phyloP scores from a whole-genome alignment of 2,888 invertebrate genomes.

The Cryptocephalus primarius region DNA sequence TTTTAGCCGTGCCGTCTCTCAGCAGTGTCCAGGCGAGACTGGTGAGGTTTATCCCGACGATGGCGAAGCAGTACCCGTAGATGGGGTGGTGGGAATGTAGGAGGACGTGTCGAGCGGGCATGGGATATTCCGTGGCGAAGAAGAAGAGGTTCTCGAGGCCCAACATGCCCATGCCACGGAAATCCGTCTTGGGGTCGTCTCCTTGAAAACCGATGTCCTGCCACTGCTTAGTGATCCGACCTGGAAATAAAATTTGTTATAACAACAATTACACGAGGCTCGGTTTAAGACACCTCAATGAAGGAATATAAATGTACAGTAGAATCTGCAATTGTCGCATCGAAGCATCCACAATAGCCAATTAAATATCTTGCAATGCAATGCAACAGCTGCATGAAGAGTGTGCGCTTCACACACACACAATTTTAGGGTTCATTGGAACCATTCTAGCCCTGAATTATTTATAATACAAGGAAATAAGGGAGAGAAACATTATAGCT shows the following conservation, averaged over 20 bases:
- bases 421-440: no score
- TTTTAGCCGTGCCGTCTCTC: slow-evolving; percentile 71
- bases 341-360: no score
- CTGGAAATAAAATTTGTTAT: slow-evolving; percentile 7
- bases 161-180: slow-evolving; percentile 93
- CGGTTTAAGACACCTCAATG: no score
- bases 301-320: no score
- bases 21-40: slow-evolving; percentile 78
- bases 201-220: slow-evolving; percentile 95
- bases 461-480: no score
- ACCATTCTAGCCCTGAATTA: no score
- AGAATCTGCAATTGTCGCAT: no score
- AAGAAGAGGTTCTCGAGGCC: slow-evolving; percentile 86
- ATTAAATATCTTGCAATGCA: no score
- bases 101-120: slow-evolving; percentile 69
- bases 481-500: no score
- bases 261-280: no score
- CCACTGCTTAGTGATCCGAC: slow-evolving; percentile 85
- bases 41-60: slow-evolving; percentile 91
- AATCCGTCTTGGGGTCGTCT: slow-evolving; percentile 96
- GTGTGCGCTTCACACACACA: no score
- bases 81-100: slow-evolving; percentile 81
- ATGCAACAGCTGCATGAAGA: no score
- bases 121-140: slow-evolving; percentile 72
- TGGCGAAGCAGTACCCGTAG: slow-evolving; percentile 82